phyloP scores from a whole-genome alignment of 1,140 invertebrate species.

The Drosophila oshimai region DNA sequence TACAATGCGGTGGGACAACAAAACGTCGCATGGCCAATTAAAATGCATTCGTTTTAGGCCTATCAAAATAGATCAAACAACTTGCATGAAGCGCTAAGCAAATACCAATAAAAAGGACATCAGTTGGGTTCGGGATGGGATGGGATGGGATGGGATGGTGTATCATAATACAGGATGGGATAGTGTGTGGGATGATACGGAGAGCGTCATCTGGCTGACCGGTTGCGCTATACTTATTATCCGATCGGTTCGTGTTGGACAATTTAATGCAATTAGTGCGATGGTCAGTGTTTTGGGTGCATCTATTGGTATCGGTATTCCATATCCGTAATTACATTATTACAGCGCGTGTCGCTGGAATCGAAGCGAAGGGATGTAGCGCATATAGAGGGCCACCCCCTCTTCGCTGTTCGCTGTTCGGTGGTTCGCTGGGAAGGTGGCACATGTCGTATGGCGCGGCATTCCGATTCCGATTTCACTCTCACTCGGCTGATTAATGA shows the following conservation, averaged over 20 bases:
- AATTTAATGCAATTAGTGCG: conserved; percentile 79
- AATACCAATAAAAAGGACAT: conserved; percentile 54
- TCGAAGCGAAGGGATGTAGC: conserved; percentile 1
- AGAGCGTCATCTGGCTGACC: conserved; percentile 60
- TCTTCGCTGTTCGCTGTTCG: too few relatives aligned
- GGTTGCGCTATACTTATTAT: too few relatives aligned
- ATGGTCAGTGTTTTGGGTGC: conserved; percentile 20
- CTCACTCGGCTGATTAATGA: conserved; percentile 73
- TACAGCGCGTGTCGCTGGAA: conserved; percentile 63
- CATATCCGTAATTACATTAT: conserved; percentile 66
- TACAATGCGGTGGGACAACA: conserved; percentile 22
- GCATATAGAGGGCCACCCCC: background rate
- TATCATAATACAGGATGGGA: too few relatives aligned
- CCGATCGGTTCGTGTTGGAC: conserved; percentile 53
- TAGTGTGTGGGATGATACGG: conserved; percentile 9
- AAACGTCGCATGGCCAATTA: conserved; percentile 46
- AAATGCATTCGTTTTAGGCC: conserved; percentile 27
- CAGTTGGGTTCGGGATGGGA: background rate
- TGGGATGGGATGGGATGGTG: background rate
- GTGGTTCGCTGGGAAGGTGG: too few relatives aligned
- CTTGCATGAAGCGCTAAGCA: conserved; percentile 54
- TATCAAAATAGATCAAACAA: conserved; percentile 33
- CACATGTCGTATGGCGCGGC: conserved; percentile 46
- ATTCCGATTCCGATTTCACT: conserved; percentile 30
- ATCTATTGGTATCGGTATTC: conserved; percentile 5